Base-by-base conservation (phyloP, 2,113 vertebrate species). In the Nibea albiflora region DNA sequence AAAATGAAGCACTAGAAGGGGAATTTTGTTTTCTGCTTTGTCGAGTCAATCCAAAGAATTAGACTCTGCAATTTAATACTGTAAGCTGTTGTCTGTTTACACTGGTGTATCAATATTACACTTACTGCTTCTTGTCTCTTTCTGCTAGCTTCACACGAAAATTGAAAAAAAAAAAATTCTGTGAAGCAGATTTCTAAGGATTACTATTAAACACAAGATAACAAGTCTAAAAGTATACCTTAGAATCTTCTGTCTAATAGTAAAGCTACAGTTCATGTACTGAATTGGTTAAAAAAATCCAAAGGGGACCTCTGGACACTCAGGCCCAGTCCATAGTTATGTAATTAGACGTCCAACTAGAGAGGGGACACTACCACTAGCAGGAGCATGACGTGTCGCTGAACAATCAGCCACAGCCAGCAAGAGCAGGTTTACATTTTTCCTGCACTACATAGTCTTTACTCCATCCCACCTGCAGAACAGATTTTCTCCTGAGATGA, bases 11-110 rank as follows among this genome's bases (percentile, higher is more conserved):
- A 53, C 49, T 3, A 58, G n/a, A 74, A 20, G 26, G n/a, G 44
- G 47, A 53, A 46, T 72, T 52, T 3, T 7, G 15, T 63, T 79
- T 76, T 49, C 16, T 81, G 49, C 50, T 73, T 61, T 66, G 35
- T 28, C n/a, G 22, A 11, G 64, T 70, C 84, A 49, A 26, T 69
- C 57, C 35, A 9, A 35, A 49, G 4, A 73, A 62, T 68, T 22
- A 56, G 15, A 81, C 46, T 35, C 24, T 22, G 44, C 54, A 58
- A 50, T 74, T 31, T 49, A 71, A 71, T 31, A 49, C 58, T 14
- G 31, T 52, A 16, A 31, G 49, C 66, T 73, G 42, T 2, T 61
- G 57, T 74, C 44, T 70, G n/a, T 70, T 44, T 26, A n/a, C 61
- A 26, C 35, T 39, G 35, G 35, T 39, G 35, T 56, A 15, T 50